phyloP scores from a whole-genome alignment of 2,797 vertebrate genomes.

The Cirrhinus mrigala region DNA sequence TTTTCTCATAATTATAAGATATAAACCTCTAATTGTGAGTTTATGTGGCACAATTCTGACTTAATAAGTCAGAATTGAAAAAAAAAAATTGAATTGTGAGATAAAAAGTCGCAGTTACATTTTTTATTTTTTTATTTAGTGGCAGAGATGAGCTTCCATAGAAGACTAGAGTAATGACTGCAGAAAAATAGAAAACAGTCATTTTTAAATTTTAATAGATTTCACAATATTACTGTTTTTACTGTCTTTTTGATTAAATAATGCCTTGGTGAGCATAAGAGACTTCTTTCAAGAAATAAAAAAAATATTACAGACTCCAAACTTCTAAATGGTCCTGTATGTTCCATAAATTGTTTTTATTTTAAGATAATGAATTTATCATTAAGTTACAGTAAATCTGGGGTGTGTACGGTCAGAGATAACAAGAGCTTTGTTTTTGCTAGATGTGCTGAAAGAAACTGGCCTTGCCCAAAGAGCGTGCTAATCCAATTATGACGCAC shows the following conservation, averaged over 20 bases:
- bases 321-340: neutral
- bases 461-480: conserved; percentile 41
- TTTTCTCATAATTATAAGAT: no score
- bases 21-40: no score
- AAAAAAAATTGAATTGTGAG: no score
- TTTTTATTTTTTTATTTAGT: no score
- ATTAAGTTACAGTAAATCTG: neutral
- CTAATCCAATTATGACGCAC: conserved; percentile 54
- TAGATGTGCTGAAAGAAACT: conserved; percentile 44
- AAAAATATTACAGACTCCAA: neutral
- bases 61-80: no score
- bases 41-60: no score
- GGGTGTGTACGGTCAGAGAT: neutral
- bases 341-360: neutral
- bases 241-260: neutral
- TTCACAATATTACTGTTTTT: neutral
- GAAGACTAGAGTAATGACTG: neutral
- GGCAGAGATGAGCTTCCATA: no score
- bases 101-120: no score
- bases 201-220: neutral
- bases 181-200: neutral
- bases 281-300: neutral
- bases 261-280: neutral
- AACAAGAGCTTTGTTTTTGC: conserved; percentile 36
- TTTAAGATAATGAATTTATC: neutral